These are phyloP conservation scores for Timandra comae DNA, from an alignment of 2,888 invertebrate species.

Conservation along the genomic window DNA sequence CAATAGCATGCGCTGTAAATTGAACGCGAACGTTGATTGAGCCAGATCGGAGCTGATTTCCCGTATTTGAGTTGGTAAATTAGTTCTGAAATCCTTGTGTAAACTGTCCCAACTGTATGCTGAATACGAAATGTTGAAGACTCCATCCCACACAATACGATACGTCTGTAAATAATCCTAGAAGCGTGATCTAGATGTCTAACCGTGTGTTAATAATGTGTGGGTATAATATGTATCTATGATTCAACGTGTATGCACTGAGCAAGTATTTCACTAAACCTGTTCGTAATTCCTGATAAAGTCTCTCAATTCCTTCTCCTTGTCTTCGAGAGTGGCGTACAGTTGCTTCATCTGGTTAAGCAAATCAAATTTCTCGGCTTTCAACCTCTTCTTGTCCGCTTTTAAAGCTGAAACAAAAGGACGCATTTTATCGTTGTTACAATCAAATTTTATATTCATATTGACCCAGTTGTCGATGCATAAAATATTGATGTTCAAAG, in stretches of 20 bases:
- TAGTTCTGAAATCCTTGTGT: slow-evolving; percentile 5
- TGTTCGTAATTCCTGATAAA: slow-evolving; percentile 97
- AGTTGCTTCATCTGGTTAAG: slow-evolving; percentile 96
- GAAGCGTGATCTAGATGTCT: slow-evolving; percentile 8
- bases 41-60: slow-evolving; percentile 6
- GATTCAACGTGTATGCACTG: too few relatives aligned
- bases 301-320: slow-evolving; percentile 94
- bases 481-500: slow-evolving; percentile 18
- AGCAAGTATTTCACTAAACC: slow-evolving; percentile 60
- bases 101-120: slow-evolving; percentile 4
- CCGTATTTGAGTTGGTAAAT: slow-evolving; percentile 7
- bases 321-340: slow-evolving; percentile 94
- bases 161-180: slow-evolving; percentile 10
- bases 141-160: slow-evolving; percentile 3
- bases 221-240: neutral
- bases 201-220: neutral
- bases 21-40: slow-evolving; percentile 4
- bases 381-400: slow-evolving; percentile 91
- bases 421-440: slow-evolving; percentile 9
- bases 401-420: slow-evolving; percentile 81
- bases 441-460: slow-evolving; percentile 14
- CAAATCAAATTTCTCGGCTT: slow-evolving; percentile 95
- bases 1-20: slow-evolving; percentile 4
- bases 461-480: slow-evolving; percentile 16
- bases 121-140: slow-evolving; percentile 11